Evolutionary conservation across 2,797 vertebrate species (phyloP), one percentile per base, ranked within the genome.

Genomic region (Sparus aurata): DNA sequence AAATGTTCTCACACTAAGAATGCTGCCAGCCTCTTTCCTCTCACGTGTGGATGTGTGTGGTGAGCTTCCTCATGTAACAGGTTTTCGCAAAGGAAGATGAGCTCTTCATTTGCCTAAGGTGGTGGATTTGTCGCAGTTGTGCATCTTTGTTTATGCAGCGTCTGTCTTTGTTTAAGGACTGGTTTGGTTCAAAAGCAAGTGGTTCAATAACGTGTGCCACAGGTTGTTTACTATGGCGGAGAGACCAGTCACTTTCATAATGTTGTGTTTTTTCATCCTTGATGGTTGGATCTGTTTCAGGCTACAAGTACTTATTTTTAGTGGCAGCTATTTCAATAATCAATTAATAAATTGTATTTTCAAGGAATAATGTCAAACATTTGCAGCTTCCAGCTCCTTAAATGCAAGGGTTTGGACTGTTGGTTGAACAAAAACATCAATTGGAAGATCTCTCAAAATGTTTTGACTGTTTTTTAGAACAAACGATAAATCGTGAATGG

Each of bases 1-100:
- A 94, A 93, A 94, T 94, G 94, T 93, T 92, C 91, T 92, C 90
- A 86, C 86, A 86, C 75, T 75, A 47, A 86, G 72, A 84, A 82
- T 60, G 77, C 34, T 90, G 92, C 92, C 93, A 91, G 79, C 18
- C 83, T 78, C 87, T 90, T 85, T 88, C 81, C 89, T 81, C 66
- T 86, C 77, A 73, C 65, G 30, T 79, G 76, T 84, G 88, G 43
- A 55, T 83, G 80, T 91, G 90, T 41, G 82, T 76, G 82, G 71
- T 52, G 65, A 60, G 53, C 72, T 80, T 91, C 72, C 47, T 23
- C 25, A n/a, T 86, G 88, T 77, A 70, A 85, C 86, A 72, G 79
- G 72, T 89, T 89, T 88, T 71, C 74, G 7, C 66, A 77, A 47
- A 71, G 46, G 65, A 38, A 74, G 79, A 82, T 73, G 22, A 73